A percentile compares a stretch with the other conserved stretches of the same genome.
phyloP scores from a whole-genome alignment of 2,888 invertebrate species.

The Hirudinaria manillensis region DNA sequence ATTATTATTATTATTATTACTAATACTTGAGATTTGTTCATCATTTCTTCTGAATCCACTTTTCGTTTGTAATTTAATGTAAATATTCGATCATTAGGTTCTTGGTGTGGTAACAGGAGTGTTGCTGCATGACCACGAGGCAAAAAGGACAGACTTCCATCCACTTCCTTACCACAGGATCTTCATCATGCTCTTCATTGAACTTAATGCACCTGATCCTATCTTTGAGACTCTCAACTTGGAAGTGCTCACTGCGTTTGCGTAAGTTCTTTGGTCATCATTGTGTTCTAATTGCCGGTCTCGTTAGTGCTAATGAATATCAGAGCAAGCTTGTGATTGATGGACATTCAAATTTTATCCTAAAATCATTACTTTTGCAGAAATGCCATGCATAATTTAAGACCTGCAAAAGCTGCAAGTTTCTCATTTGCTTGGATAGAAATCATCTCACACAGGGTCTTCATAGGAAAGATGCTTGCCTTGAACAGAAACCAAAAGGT shows the following conservation, averaged over 20 bases:
- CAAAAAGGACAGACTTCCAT: conserved; percentile 81
- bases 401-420: conserved; percentile 86
- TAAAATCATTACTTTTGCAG: conserved; percentile 40
- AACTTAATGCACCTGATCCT: conserved; percentile 77
- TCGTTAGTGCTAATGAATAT: neutral
- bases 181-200: conserved; percentile 90
- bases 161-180: conserved; percentile 95
- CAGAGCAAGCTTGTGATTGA: neutral
- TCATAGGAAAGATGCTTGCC: conserved; percentile 85
- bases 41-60: neutral
- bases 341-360: neutral
- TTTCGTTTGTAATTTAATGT: neutral
- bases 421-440: conserved; percentile 98
- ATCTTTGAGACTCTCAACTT: conserved; percentile 89
- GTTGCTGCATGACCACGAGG: conserved; percentile 89
- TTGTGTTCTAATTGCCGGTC: neutral
- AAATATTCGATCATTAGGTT: conserved; percentile 46
- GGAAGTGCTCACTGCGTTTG: conserved; percentile 82
- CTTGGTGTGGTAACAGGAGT: conserved; percentile 92
- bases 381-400: conserved; percentile 84
- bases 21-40: neutral
- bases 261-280: conserved; percentile 53
- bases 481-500: conserved; percentile 69
- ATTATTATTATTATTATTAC: neutral
- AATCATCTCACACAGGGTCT: conserved; percentile 88